Evolutionary conservation across 1,140 invertebrate genomes (phyloP).

Genomic region (Araneus ventricosus): DNA sequence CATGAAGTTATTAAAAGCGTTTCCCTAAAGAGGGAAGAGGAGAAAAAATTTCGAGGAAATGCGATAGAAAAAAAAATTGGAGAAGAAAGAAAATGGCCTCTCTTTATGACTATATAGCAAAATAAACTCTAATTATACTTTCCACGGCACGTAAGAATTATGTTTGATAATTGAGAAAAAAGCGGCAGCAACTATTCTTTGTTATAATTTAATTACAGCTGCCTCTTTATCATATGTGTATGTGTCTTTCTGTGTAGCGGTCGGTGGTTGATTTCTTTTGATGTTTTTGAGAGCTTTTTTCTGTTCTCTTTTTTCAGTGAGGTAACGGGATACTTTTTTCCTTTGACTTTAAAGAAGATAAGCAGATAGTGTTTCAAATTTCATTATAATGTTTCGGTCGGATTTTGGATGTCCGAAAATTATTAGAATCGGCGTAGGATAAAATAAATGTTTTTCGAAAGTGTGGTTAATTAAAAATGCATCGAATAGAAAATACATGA

Average conservation of each 20-base stretch:
- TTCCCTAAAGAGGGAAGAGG: background rate
- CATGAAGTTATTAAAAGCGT: conserved; percentile 21
- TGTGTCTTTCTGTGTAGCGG: conserved; percentile 6
- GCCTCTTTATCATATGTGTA: conserved; percentile 42
- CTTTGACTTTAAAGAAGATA: background rate
- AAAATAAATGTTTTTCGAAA: background rate
- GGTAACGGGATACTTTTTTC: background rate
- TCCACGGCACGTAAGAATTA: conserved; percentile 8
- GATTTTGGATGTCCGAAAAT: background rate
- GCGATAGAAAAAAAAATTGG: background rate
- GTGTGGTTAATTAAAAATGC: background rate
- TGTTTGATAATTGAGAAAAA: conserved; percentile 62
- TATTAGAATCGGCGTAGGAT: background rate
- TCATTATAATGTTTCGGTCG: background rate
- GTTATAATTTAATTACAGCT: conserved; percentile 53
- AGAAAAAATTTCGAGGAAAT: background rate
- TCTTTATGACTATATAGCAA: conserved; percentile 23
- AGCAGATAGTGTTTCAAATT: background rate
- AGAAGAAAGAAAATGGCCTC: background rate
- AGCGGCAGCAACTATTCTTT: conserved; percentile 14
- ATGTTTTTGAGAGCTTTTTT: conserved; percentile 5
- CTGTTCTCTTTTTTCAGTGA: background rate
- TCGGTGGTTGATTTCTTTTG: conserved; percentile 1
- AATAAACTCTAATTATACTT: conserved; percentile 63
- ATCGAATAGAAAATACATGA: background rate